Evolutionary conservation across 1,140 invertebrate genomes (phyloP).

Genomic region (Zaprionus capensis): DNA sequence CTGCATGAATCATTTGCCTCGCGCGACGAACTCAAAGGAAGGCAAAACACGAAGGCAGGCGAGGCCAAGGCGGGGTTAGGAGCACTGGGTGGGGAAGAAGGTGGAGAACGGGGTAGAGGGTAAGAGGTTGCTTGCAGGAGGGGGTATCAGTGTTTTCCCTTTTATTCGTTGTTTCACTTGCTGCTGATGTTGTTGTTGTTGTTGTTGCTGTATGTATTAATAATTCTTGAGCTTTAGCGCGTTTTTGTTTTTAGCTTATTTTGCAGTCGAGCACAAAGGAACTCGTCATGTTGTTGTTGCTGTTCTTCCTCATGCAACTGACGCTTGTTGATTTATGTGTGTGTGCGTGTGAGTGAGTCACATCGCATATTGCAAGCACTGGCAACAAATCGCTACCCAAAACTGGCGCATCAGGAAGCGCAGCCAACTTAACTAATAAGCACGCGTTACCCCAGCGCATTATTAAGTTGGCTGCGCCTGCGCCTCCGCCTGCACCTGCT

Average conservation of each 20-base stretch:
- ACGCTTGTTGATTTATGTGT: not conserved
- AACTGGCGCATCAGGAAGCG: slow-evolving; percentile 61
- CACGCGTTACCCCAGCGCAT: not conserved
- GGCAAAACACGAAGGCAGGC: not conserved
- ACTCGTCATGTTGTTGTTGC: slow-evolving; percentile 15
- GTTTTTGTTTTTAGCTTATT: slow-evolving; percentile 14
- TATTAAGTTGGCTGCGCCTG: slow-evolving; percentile 26
- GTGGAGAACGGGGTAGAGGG: not conserved
- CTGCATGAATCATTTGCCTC: slow-evolving; percentile 20
- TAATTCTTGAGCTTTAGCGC: slow-evolving; percentile 31
- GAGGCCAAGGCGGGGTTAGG: not conserved
- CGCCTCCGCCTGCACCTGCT: not conserved
- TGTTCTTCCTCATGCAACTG: too few relatives aligned
- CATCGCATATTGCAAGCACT: not conserved
- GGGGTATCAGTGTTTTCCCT: slow-evolving; percentile 11
- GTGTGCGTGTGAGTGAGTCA: slow-evolving; percentile 30
- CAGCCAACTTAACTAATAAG: slow-evolving; percentile 17
- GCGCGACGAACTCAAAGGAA: slow-evolving; percentile 20
- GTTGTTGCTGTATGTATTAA: slow-evolving; percentile 32
- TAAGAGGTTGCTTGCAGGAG: not conserved
- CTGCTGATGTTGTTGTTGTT: slow-evolving; percentile 8
- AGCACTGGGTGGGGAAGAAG: not conserved
- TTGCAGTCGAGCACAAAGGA: slow-evolving; percentile 31
- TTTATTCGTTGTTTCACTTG: slow-evolving; percentile 8
- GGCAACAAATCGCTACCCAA: slow-evolving; percentile 44